Base-by-base conservation (phyloP, 2,113 vertebrate genomes). In the Pelobates fuscus region DNA sequence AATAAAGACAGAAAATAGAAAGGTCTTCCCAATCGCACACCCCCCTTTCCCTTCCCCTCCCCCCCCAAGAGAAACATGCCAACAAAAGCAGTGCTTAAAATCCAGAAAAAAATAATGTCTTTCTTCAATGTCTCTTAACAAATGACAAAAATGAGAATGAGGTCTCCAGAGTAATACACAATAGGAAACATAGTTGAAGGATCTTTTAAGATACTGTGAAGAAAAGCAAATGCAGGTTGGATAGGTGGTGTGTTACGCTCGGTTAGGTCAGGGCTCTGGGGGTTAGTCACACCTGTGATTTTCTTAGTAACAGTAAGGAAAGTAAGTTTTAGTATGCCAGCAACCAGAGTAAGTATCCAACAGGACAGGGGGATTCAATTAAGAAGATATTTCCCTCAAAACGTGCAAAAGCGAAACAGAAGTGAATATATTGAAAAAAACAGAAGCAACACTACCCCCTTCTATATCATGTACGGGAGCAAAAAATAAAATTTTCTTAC, bases 111-210 rank as follows among this genome's bases (percentile, higher is more conserved):
- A 86, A 77, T 86, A 78, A 81, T 80, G 79, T 81, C 80, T 82
- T 80, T 83, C 80, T 70, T 49, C 27, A 78, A 79, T 81, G 32
- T 82, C 80, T 81, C 80, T 90, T 82, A 92, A 93, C 89, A 93
- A 91, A 94, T 86, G 91, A 93, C 91, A 92, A 93, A 82, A 86
- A 91, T 89, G 90, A 93, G 89, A 89, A 88, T 90, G 88, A 91
- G 86, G 81, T 85, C 78, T 85, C 87, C 89, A 92, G 93, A 79
- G 86, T 60, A 87, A 81, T 81, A 69, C 61, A 82, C 70, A 82
- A n/a, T n/a, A n/a, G n/a, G n/a, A n/a, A 68, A 37, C 32, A 6
- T 37, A 37, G 32, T 37, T 37, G 5, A 37, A 37, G 32, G 32
- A 37, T 37, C 32, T 37, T 10, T 37, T 37, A 6, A 37, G 32